Evolutionary conservation across 2,797 vertebrate genomes (phyloP), one percentile per base, ranked within the genome.

Genomic region (Lagorchestes hirsutus): DNA sequence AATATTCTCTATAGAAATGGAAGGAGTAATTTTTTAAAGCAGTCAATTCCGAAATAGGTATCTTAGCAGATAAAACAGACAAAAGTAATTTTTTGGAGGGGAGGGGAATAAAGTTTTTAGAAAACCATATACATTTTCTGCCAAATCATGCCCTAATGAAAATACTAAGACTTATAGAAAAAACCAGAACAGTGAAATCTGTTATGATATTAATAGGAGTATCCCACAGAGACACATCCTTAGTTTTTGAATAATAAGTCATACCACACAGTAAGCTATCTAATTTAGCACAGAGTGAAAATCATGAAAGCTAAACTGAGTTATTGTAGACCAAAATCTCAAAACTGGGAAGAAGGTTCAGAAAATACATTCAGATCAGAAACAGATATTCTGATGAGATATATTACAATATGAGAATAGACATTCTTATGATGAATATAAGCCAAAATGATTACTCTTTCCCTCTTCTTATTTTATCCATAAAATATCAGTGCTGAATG

Each of bases 191-290:
- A 92, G 93, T 97, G 94, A 98, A 97, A 94, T 97, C 94, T 91
- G 97, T 97, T 94, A 82, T 90, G 93, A 94, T 97, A 97, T 97
- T 97, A 97, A 98, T 96, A 97, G 97, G 90, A 90, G 96, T 92
- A 96, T 90, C 97, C 97, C 93, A 96, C 97, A 96, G 96, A 97
- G 93, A 98, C 95, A 97, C 94, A 95, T 97, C 94, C 92, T 97
- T 96, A 97, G 97, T 96, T 98, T 97, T 96, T 96, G 94, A 97
- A 95, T 98, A 97, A 96, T 95, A 98, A 95, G 93, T 97, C 97
- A 97, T 92, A 96, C 94, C 95, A 96, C 95, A 90, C 91, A 96
- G 97, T 92, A 97, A 96, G 96, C 46, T 96, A 96, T 82, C 92
- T 95, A 96, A 98, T 98, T 98, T 92, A 97, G 94, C 94, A 93